Conservation (phyloP, 2,888 invertebrate species). For the Drosophila siamana region DNA sequence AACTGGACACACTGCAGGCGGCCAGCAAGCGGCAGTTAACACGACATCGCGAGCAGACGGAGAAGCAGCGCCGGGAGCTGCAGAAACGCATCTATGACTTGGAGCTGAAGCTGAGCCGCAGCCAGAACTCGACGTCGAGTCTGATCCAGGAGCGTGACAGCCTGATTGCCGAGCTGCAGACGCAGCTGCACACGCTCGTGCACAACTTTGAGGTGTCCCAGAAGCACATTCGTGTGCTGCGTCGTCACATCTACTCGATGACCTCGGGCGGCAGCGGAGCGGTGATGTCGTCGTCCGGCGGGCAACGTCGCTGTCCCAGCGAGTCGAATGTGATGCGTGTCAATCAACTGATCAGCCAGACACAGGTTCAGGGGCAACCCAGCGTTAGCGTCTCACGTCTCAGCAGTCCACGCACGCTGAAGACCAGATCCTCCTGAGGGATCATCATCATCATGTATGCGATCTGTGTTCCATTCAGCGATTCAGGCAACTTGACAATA, state of each 20-base stretch:
- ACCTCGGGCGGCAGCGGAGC: constrained; percentile 41
- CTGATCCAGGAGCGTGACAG: constrained; percentile 84
- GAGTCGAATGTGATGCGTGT: constrained; percentile 18
- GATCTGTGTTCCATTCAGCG: not conserved
- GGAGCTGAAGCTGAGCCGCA: constrained; percentile 83
- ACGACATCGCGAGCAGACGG: constrained; percentile 83
- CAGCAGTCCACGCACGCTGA: constrained; percentile 47
- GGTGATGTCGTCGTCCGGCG: not conserved
- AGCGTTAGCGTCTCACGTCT: constrained; percentile 38
- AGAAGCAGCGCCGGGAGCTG: constrained; percentile 81
- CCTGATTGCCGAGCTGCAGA: constrained; percentile 83
- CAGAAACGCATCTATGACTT: constrained; percentile 83
- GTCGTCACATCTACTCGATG: constrained; percentile 83
- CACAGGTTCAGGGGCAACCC: not conserved
- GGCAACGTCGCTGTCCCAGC: constrained; percentile 28
- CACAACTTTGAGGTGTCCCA: constrained; percentile 85
- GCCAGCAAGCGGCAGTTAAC: constrained; percentile 78
- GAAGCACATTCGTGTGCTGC: constrained; percentile 83
- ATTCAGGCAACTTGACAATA: constrained; percentile 67
- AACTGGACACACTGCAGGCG: constrained; percentile 76
- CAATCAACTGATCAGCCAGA: constrained; percentile 7
- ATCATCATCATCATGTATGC: not conserved
- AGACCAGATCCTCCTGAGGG: constrained; percentile 22
- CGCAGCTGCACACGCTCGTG: constrained; percentile 82
- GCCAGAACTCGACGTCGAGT: constrained; percentile 82